phyloP scores from a whole-genome alignment of 1,140 invertebrate genomes.

The Andrena cerasifolii region DNA sequence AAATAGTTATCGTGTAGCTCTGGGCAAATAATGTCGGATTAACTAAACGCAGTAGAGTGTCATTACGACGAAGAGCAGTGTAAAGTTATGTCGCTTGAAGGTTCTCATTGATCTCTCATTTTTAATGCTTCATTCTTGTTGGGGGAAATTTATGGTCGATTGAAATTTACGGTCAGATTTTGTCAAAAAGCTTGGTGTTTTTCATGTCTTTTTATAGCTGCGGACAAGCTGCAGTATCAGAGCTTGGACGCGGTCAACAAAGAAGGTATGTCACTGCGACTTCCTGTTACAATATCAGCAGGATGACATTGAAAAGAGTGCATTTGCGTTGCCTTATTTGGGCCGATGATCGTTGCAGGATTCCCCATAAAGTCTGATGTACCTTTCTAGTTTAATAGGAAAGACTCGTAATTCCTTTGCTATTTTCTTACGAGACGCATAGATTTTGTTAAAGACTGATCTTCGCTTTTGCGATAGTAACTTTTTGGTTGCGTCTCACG shows the following conservation, averaged over 20 bases:
- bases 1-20: neutral
- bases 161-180: slow-evolving; percentile 33
- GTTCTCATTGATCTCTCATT: neutral
- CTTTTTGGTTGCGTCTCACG: slow-evolving; percentile 4
- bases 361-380: neutral
- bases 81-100: neutral
- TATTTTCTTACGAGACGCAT: neutral
- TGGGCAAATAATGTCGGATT: neutral
- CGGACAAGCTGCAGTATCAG: slow-evolving; percentile 85
- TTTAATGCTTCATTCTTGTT: neutral
- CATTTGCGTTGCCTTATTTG: slow-evolving; percentile 10
- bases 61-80: neutral
- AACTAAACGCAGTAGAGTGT: neutral
- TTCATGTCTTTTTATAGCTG: slow-evolving; percentile 82
- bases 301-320: slow-evolving; percentile 15
- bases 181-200: slow-evolving; percentile 69
- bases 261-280: slow-evolving; percentile 82
- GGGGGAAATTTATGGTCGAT: slow-evolving; percentile 3
- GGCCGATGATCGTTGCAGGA: slow-evolving; percentile 3
- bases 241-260: slow-evolving; percentile 86
- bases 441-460: neutral
- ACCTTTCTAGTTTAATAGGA: neutral
- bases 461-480: slow-evolving; percentile 20
- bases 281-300: slow-evolving; percentile 28
- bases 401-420: neutral